Evolutionary conservation across 2,888 invertebrate genomes (phyloP).

Genomic region (Lasioglossum villosulum): DNA sequence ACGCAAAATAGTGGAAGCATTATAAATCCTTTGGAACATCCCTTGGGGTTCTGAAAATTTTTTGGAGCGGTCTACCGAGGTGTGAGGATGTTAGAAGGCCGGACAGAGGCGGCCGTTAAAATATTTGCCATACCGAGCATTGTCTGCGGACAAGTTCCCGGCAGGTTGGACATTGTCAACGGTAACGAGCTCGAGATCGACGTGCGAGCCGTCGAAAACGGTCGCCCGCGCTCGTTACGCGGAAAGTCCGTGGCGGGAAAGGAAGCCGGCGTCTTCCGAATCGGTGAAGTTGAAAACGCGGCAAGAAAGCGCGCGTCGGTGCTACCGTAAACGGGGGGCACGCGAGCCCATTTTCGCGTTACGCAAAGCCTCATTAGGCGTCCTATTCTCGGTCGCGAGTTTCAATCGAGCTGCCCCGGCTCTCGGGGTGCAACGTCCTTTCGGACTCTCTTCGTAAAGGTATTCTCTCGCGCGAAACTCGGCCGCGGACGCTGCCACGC

Average conservation of each 20-base stretch:
- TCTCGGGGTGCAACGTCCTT: constrained; percentile 67
- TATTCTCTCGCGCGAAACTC: constrained; percentile 36
- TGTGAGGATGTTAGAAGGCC: not conserved
- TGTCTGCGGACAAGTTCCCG: not conserved
- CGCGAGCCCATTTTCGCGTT: constrained; percentile 70
- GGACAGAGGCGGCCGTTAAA: not conserved
- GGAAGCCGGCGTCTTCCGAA: constrained; percentile 66
- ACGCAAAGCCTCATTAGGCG: constrained; percentile 74
- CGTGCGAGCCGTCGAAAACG: constrained; percentile 34
- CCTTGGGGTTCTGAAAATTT: not conserved
- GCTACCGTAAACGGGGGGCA: constrained; percentile 70
- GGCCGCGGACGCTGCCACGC: not conserved
- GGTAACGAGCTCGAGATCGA: constrained; percentile 18
- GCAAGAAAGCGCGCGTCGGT: constrained; percentile 63
- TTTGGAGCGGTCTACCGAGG: not conserved
- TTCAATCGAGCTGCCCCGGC: constrained; percentile 63
- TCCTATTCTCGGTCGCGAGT: constrained; percentile 71
- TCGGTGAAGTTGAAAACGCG: constrained; percentile 59
- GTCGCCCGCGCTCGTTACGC: constrained; percentile 57
- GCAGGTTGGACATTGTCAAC: constrained; percentile 6
- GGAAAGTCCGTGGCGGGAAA: constrained; percentile 52
- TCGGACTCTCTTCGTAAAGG: constrained; percentile 56
- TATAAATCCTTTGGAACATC: not conserved
- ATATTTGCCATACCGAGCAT: not conserved
- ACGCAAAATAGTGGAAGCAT: no score